These are phyloP conservation scores for Passer domesticus DNA, from an alignment of 2,113 vertebrate genomes.

Conservation along the genomic window DNA sequence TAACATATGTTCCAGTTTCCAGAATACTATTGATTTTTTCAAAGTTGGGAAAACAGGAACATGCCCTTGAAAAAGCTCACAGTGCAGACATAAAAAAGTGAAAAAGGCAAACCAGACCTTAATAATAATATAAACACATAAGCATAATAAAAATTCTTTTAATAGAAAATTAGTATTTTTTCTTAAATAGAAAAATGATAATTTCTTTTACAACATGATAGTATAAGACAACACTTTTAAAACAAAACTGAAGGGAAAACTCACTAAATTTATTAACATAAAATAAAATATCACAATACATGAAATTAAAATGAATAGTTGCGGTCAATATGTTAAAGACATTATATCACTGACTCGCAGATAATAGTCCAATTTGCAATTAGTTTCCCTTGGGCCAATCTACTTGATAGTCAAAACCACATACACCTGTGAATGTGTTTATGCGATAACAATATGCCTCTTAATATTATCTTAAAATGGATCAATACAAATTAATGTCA, in stretches of 20 bases:
- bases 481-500: not conserved
- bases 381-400: not conserved
- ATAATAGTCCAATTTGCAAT: not conserved
- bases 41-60: not conserved
- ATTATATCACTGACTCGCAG: not conserved
- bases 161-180: not conserved
- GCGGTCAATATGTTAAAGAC: not conserved
- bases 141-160: not conserved
- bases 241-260: not conserved
- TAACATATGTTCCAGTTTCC: not conserved
- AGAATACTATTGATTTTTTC: not conserved
- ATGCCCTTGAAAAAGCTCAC: not conserved
- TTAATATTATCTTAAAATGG: not conserved
- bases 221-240: not conserved
- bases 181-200: not conserved
- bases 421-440: not conserved
- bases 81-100: not conserved
- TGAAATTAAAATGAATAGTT: not conserved
- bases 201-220: not conserved
- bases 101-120: not conserved
- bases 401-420: not conserved
- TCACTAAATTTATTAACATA: not conserved
- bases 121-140: not conserved
- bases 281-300: not conserved
- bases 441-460: not conserved